Conservation (phyloP, 2,888 invertebrate genomes). For the Mantis religiosa region DNA sequence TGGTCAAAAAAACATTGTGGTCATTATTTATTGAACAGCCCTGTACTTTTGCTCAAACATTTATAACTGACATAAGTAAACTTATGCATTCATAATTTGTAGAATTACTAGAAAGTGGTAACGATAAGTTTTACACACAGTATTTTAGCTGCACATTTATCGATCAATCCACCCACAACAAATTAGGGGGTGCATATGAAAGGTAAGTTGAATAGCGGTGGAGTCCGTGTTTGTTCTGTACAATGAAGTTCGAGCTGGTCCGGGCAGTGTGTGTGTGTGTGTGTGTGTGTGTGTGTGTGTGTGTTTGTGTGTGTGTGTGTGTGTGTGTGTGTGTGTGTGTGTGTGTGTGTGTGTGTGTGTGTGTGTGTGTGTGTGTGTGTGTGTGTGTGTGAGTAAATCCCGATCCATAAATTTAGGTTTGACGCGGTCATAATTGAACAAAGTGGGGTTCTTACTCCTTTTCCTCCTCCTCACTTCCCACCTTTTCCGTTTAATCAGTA, state of each 20-base stretch:
- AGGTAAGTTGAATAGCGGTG: background rate
- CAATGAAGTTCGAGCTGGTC: background rate
- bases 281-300: conserved; percentile 31
- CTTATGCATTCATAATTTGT: no score
- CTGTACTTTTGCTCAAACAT: no score
- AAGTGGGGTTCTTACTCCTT: conserved; percentile 22
- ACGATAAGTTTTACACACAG: no score
- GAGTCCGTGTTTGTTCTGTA: background rate
- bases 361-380: conserved; percentile 19
- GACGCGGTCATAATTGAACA: conserved; percentile 44
- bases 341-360: conserved; percentile 15
- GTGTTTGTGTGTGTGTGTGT: conserved; percentile 10
- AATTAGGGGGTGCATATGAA: background rate
- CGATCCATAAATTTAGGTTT: conserved; percentile 45
- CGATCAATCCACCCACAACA: background rate
- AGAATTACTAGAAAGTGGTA: no score
- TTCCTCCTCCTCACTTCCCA: conserved; percentile 1
- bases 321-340: conserved; percentile 31
- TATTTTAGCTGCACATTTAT: background rate
- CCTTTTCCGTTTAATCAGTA: conserved; percentile 25
- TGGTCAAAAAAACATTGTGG: no score
- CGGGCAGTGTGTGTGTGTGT: conserved; percentile 30
- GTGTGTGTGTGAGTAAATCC: conserved; percentile 31
- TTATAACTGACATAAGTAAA: no score
- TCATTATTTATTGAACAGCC: no score